phyloP scores from a whole-genome alignment of 1,140 invertebrate genomes.

The Cephus cinctus region DNA sequence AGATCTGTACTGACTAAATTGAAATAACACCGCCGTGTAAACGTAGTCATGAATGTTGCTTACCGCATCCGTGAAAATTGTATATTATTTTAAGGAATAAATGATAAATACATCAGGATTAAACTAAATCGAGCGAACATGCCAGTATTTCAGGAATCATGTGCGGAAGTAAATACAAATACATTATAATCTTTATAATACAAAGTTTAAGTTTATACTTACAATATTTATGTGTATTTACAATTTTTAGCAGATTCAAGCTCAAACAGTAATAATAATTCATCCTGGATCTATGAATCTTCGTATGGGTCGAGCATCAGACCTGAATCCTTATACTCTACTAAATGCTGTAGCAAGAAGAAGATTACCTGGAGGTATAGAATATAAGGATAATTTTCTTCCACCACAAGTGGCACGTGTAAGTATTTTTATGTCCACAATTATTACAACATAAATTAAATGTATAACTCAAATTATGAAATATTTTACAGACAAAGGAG shows the following conservation, averaged over 20 bases:
- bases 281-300: constrained; percentile 91
- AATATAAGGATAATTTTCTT: constrained; percentile 66
- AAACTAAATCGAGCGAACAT: constrained; percentile 21
- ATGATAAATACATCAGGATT: no score
- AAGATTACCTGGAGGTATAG: constrained; percentile 56
- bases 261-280: constrained; percentile 86
- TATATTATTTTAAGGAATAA: no score
- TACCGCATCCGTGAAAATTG: no score
- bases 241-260: constrained; percentile 63
- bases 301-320: constrained; percentile 85
- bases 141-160: constrained; percentile 51
- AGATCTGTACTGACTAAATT: no score
- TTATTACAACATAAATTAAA: constrained; percentile 7
- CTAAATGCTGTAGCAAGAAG: constrained; percentile 85
- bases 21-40: no score
- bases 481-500: constrained; percentile 59
- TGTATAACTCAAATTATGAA: neutral
- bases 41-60: no score
- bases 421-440: constrained; percentile 18
- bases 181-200: constrained; percentile 8
- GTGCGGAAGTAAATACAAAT: constrained; percentile 36
- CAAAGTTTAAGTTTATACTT: constrained; percentile 3
- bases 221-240: constrained; percentile 11
- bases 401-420: constrained; percentile 62
- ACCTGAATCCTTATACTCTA: constrained; percentile 80